Evolutionary conservation across 2,888 invertebrate genomes (phyloP), one percentile per base, ranked within the genome.

Genomic region (Leptinotarsa peninsularis): DNA sequence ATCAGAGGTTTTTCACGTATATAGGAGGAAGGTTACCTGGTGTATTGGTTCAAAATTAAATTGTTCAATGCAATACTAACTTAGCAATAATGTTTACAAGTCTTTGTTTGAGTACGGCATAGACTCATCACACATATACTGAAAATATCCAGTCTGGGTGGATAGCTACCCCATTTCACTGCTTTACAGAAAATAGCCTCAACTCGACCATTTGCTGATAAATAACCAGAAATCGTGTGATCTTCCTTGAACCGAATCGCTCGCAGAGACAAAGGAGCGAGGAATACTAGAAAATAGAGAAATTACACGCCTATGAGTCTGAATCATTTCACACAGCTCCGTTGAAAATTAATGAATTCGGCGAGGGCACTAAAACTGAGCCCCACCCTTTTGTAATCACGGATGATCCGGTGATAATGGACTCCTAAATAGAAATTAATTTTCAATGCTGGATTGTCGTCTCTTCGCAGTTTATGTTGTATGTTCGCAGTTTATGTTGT

Each of bases 381-480:
- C 21, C 58, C 58, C 58, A 58, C 58, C 58, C 58, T 58, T 58
- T 58, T 23, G 58, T 58, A 58, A 58, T 58, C 58, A 58, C 58
- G 58, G 58, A 58, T 27, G 23, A 58, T 23, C 58, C 58, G 23
- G 23, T 58, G 15, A 13, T 23, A 58, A 21, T 58, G 21, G 27
- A 58, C 23, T 58, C 15, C 58, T 58, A 58, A 58, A 58, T 58
- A 58, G 23, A 27, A 58, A 58, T 58, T 27, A 58, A 58, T 58
- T 58, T 23, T 27, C 58, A 58, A 58, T 23, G 58, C 23, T 23
- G 15, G 58, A 58, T 58, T 58, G 58, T 17, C 27, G 58, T 21
- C 27, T 58, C 27, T 13, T 27, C 14, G 27, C 27, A 27, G 58
- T 27, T 58, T 21, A 23, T 58, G 58, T 58, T 23, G 23, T 23